These are phyloP conservation scores for Phalacrocorax brasilianus DNA, from an alignment of 2,113 vertebrate species.

Conservation along the genomic window DNA sequence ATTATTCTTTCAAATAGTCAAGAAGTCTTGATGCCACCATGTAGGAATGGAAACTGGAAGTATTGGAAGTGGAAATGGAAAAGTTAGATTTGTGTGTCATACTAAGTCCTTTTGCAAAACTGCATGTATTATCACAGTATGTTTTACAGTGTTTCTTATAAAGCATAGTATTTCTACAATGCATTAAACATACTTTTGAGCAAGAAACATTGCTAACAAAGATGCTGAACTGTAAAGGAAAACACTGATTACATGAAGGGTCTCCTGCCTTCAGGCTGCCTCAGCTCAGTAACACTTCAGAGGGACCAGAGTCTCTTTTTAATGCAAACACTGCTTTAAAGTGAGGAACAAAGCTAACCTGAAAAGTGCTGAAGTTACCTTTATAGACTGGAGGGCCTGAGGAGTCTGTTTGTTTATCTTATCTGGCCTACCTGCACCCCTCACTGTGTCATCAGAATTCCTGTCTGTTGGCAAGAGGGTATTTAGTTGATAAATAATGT, in stretches of 20 bases:
- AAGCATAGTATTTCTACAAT: neutral
- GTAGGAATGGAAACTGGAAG: neutral
- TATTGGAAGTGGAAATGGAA: too few relatives aligned
- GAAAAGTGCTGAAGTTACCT: neutral
- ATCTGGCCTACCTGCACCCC: neutral
- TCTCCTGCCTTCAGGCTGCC: neutral
- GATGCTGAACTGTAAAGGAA: neutral
- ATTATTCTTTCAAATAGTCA: neutral
- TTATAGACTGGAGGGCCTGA: neutral
- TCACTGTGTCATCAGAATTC: neutral
- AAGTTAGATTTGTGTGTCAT: neutral
- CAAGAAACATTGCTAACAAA: neutral
- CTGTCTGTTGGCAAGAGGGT: neutral
- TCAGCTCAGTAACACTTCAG: constrained; percentile 3
- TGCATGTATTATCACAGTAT: neutral
- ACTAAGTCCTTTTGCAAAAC: neutral
- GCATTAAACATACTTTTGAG: neutral
- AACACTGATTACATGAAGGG: neutral
- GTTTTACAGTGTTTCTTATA: neutral
- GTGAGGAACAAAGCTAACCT: neutral
- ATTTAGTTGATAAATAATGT: neutral
- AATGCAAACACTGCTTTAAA: constrained; percentile 13
- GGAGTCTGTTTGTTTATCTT: neutral
- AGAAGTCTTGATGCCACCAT: neutral
- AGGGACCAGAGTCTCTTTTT: neutral